Percentiles rank a stretch among this genome's conserved stretches.
Conservation (phyloP, 2,797 vertebrate genomes). For the Artibeus jamaicensis region DNA sequence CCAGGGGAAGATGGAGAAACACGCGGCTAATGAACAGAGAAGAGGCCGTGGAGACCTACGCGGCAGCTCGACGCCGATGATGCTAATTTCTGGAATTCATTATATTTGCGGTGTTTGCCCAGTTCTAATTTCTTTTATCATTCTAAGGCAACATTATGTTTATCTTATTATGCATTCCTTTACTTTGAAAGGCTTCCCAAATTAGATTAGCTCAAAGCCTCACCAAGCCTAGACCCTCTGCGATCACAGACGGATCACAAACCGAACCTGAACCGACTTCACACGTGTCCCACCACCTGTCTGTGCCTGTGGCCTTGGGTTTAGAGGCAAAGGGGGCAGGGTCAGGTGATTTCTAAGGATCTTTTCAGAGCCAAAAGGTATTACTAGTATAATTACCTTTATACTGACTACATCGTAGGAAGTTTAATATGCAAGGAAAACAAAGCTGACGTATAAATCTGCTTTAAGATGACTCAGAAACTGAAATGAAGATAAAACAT, state of each 20-base stretch:
- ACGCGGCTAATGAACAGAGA: not conserved
- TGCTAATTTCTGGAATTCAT: not conserved
- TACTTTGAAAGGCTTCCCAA: not conserved
- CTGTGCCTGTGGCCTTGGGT: not conserved
- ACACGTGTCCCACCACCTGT: not conserved
- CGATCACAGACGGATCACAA: not conserved
- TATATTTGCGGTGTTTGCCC: not conserved
- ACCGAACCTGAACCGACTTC: not conserved
- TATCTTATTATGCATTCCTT: not conserved
- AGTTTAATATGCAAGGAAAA: not conserved
- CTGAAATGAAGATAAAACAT: not conserved
- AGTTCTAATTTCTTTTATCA: not conserved
- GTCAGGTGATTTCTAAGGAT: not conserved
- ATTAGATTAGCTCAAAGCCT: not conserved
- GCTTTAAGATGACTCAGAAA: not conserved
- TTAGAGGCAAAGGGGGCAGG: not conserved
- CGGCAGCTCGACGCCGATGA: no score
- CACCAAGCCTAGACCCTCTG: not conserved
- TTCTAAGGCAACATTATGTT: not conserved
- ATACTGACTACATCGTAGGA: not conserved
- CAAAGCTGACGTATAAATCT: not conserved
- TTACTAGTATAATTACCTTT: not conserved
- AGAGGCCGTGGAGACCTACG: not conserved
- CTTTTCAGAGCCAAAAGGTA: not conserved
- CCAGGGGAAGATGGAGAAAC: not conserved